Percentiles rank a stretch among this genome's conserved stretches.
Conservation (phyloP, 2,888 invertebrate genomes). For the Crioceris asparagi region DNA sequence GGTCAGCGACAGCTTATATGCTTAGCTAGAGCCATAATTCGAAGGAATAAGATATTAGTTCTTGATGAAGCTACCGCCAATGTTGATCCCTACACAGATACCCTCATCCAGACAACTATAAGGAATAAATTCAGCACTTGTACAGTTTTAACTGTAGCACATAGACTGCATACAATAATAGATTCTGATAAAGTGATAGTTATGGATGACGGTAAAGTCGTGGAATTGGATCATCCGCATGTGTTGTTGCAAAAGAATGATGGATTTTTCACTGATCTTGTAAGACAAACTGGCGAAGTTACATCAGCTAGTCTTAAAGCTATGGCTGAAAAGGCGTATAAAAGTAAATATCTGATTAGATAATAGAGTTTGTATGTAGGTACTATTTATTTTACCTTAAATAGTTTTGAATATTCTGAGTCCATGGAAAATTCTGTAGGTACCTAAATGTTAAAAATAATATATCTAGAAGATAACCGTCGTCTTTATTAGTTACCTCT, state of each 20-base stretch:
- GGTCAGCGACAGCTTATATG: slow-evolving; percentile 57
- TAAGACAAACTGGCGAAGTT: slow-evolving; percentile 52
- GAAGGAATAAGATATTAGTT: slow-evolving; percentile 35
- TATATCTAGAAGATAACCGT: no score
- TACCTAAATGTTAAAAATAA: no score
- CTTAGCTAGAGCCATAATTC: slow-evolving; percentile 48
- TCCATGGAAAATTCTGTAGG: no score
- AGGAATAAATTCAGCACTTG: slow-evolving; percentile 61
- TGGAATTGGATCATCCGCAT: slow-evolving; percentile 65
- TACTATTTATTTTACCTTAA: no score
- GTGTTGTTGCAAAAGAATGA: slow-evolving; percentile 42
- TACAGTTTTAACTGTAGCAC: slow-evolving; percentile 75
- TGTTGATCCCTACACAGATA: slow-evolving; percentile 68
- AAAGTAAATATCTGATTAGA: no score
- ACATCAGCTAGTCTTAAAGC: slow-evolving; percentile 22
- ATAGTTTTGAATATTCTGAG: no score
- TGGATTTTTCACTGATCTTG: slow-evolving; percentile 37
- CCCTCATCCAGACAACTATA: slow-evolving; percentile 67
- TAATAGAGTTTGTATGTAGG: no score
- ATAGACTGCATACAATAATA: slow-evolving; percentile 75
- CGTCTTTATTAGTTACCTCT: no score
- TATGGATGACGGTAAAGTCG: slow-evolving; percentile 62
- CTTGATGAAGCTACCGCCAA: slow-evolving; percentile 70
- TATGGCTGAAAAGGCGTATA: slow-evolving; percentile 19
- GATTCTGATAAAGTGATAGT: slow-evolving; percentile 73